Percentiles rank a stretch among this genome's conserved stretches.
These are phyloP conservation scores for Lophius piscatorius DNA, from an alignment of 2,113 vertebrate genomes.

Conservation along the genomic window DNA sequence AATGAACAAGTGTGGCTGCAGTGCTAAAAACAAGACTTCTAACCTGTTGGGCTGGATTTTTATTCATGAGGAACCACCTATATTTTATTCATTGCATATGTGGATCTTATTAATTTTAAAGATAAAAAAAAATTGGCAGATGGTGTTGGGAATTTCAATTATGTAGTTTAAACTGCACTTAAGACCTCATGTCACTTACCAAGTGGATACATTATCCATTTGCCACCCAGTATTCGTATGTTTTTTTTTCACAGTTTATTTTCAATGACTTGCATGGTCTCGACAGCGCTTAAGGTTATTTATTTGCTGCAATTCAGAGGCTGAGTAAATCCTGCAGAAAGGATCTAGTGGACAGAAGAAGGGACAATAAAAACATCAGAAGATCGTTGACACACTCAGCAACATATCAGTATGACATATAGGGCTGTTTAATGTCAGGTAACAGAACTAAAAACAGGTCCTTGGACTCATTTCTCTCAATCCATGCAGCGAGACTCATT, in stretches of 20 bases:
- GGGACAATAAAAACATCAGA: slow-evolving; percentile 39
- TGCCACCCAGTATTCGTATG: slow-evolving; percentile 5
- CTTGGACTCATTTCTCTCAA: no score
- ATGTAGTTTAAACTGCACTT: not conserved
- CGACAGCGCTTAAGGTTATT: slow-evolving; percentile 47
- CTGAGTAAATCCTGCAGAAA: slow-evolving; percentile 35
- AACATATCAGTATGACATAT: slow-evolving; percentile 14
- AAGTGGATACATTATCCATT: slow-evolving; percentile 20
- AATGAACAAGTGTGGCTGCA: not conserved
- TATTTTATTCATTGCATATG: slow-evolving; percentile 23
- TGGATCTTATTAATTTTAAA: slow-evolving; percentile 35
- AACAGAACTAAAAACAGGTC: not conserved
- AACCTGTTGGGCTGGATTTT: slow-evolving; percentile 25
- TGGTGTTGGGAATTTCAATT: slow-evolving; percentile 19
- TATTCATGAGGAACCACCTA: slow-evolving; percentile 13
- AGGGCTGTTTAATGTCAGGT: slow-evolving; percentile 5
- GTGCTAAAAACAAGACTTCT: slow-evolving; percentile 1
- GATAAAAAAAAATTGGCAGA: slow-evolving; percentile 11
- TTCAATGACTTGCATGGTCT: slow-evolving; percentile 40
- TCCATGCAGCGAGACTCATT: no score
- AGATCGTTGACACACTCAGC: slow-evolving; percentile 6
- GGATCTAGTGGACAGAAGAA: slow-evolving; percentile 41
- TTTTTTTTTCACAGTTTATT: not conserved
- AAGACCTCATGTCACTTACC: slow-evolving; percentile 12
- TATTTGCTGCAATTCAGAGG: slow-evolving; percentile 35